Conservation (phyloP, 2,888 invertebrate genomes). For the Ceramica pisi region DNA sequence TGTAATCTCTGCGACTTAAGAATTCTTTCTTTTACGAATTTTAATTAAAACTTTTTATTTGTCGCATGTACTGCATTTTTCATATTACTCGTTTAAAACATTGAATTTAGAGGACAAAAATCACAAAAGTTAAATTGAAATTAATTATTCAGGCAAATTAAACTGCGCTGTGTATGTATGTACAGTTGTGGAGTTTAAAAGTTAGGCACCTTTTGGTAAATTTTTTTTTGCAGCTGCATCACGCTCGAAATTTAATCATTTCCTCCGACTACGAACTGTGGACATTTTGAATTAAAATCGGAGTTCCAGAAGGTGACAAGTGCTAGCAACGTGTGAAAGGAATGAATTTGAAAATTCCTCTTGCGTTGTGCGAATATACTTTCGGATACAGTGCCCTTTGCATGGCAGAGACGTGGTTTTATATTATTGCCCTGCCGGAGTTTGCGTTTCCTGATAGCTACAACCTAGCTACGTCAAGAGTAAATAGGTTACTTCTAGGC, state of each 20-base stretch:
- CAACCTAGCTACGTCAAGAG: too few species aligned
- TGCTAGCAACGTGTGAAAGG: background rate
- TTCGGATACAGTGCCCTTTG: background rate
- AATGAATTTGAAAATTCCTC: background rate
- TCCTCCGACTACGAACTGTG: too few species aligned
- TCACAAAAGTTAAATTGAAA: slow-evolving; percentile 18
- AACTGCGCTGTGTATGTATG: background rate
- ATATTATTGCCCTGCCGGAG: too few species aligned
- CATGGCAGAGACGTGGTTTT: too few species aligned
- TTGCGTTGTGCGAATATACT: background rate
- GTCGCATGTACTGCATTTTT: slow-evolving; percentile 15
- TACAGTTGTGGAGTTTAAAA: background rate
- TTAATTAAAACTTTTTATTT: slow-evolving; percentile 42
- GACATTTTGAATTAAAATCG: background rate
- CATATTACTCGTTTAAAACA: background rate
- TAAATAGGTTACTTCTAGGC: too few species aligned
- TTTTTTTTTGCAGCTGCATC: background rate
- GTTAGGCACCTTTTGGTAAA: fast-evolving
- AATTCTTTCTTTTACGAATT: slow-evolving; percentile 30
- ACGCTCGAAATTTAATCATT: background rate
- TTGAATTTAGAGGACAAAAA: background rate
- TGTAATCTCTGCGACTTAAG: slow-evolving; percentile 18
- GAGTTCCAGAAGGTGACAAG: background rate
- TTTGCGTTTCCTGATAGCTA: too few species aligned
- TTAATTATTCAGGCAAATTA: slow-evolving; percentile 27